Evolutionary conservation across 2,113 vertebrate species (phyloP).

Genomic region (Engystomops pustulosus): DNA sequence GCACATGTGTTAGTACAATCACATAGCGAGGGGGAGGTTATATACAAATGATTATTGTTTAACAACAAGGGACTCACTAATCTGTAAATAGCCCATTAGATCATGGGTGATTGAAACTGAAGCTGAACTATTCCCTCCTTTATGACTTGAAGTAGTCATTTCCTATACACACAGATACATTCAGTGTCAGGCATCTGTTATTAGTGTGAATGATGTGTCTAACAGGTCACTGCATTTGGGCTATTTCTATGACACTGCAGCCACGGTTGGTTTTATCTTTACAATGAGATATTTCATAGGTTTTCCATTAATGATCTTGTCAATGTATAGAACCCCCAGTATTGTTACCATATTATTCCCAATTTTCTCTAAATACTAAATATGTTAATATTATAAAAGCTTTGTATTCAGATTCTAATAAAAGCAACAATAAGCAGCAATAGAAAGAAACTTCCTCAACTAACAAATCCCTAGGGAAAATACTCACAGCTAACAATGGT

Average conservation of each 20-base stretch:
- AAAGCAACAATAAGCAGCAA: too few species aligned
- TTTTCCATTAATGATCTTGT: not conserved
- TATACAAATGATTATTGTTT: constrained; percentile 1
- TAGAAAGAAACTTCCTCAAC: too few species aligned
- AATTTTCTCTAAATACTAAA: too few species aligned
- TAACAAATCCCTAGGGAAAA: too few species aligned
- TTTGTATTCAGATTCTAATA: too few species aligned
- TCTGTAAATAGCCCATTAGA: not conserved
- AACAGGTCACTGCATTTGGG: constrained; percentile 1
- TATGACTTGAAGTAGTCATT: not conserved
- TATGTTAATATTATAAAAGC: too few species aligned
- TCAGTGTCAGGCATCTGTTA: not conserved
- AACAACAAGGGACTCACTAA: not conserved
- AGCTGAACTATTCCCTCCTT: not conserved
- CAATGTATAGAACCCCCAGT: too few species aligned
- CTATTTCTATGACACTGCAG: not conserved
- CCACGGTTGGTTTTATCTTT: not conserved
- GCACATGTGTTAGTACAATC: constrained; percentile 17
- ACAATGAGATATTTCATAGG: not conserved
- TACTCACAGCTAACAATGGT: too few species aligned
- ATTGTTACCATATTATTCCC: too few species aligned
- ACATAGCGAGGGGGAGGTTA: not conserved
- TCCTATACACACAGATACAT: too few species aligned
- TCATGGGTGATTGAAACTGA: not conserved
- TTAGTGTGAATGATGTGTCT: not conserved